Base-by-base conservation (phyloP, 37 sponge, comb jelly and placozoan species). In the Beroe ovata region DNA sequence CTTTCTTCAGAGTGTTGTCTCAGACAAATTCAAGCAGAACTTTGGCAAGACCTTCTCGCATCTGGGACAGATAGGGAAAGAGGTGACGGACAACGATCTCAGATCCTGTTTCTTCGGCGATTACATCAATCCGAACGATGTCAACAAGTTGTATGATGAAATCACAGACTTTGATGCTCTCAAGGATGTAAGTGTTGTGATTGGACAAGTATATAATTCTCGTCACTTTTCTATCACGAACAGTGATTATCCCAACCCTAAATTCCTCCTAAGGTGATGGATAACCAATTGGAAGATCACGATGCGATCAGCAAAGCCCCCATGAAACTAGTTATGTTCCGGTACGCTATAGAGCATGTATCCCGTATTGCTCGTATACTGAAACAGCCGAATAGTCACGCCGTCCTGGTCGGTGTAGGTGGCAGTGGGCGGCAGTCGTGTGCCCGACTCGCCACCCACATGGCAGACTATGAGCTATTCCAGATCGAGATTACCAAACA, bases 361-460 rank as follows among this genome's bases (percentile, higher is more conserved):
- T 90, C 91, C 58, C 28, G 91, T n/a, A 88, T 90, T 19, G 20
- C 66, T 29, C 38, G 91, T 20, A 84, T 90, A 6, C 62, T 90
- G 38, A 81, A 88, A 71, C 91, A 90, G 89, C 91, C 91, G 16
- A 90, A 90, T 38, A 66, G 91, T 37, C 91, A 90, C 29, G 39
- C 29, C 47, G 42, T 90, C 8, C 91, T 90, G 16, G 91, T 90
- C 20, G 91, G 91, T 1, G 61, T 60, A 26, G 60, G 90, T 84
- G 99, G 99, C 28, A 94, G 94, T 92, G 99, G 99, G 0, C 91
- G 99, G 38, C 99, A 98, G 92, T 94, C 94, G 29, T 93, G 96
- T 63, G 96, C 96, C 8, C 69, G 95, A 21, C 92, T 98, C 21
- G 99, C 99, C 21, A 92, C 99, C n/a, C 88, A 92, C 90, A 98